Conservation (phyloP, 1,140 invertebrate genomes). For the Hetaerina americana region DNA sequence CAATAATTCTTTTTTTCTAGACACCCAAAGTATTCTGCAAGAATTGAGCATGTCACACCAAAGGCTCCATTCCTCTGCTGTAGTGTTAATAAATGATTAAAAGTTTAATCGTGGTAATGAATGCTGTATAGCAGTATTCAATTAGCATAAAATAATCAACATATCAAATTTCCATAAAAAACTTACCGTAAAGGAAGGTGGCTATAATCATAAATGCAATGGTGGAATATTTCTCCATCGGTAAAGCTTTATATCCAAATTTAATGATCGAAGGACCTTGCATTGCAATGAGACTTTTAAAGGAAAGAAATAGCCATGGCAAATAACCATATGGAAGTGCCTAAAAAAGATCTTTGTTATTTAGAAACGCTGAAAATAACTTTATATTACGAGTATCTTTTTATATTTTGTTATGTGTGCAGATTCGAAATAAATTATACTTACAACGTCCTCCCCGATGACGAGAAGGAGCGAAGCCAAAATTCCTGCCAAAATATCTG, state of each 20-base stretch:
- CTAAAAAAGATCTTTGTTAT: neutral
- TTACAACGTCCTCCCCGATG: neutral
- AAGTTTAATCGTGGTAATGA: neutral
- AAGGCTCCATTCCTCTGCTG: neutral
- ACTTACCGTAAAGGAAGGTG: neutral
- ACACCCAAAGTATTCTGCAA: neutral
- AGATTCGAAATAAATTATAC: neutral
- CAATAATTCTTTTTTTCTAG: neutral
- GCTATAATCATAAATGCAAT: neutral
- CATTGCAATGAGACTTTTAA: neutral
- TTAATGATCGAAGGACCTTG: neutral
- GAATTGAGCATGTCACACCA: neutral
- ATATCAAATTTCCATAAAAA: neutral
- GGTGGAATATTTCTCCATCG: neutral
- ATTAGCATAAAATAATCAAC: neutral
- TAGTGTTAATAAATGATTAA: neutral
- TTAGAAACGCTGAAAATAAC: neutral
- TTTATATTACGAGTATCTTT: neutral
- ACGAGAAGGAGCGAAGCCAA: neutral
- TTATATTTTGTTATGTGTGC: neutral
- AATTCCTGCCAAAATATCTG: neutral
- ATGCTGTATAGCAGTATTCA: neutral
- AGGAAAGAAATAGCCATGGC: neutral
- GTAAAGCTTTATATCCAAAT: neutral
- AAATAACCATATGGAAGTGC: neutral